These are phyloP conservation scores for Notocelia uddmanniana DNA, from an alignment of 2,888 invertebrate species.

Conservation along the genomic window DNA sequence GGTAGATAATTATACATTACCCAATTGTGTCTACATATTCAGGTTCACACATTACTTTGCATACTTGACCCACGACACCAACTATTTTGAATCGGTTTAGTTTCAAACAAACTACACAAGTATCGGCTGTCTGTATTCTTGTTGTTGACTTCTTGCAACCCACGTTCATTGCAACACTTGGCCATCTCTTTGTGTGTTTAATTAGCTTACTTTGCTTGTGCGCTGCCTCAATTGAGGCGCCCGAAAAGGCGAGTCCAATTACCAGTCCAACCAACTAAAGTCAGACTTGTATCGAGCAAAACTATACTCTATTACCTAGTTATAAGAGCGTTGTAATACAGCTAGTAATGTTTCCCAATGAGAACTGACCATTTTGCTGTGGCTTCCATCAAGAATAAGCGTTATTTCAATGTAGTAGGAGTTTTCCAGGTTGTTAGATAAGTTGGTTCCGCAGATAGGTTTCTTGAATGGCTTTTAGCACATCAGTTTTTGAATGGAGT, in stretches of 20 bases:
- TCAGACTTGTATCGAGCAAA: not conserved
- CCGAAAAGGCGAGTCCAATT: slow-evolving; percentile 43
- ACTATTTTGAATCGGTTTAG: not conserved
- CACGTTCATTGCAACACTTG: slow-evolving; percentile 40
- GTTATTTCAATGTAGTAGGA: slow-evolving; percentile 24
- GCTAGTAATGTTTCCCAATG: slow-evolving; percentile 2
- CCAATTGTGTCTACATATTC: not conserved
- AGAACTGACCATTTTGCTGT: not conserved
- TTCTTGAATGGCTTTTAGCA: slow-evolving; percentile 34
- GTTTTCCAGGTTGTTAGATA: slow-evolving; percentile 4
- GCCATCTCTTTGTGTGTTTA: slow-evolving; percentile 40
- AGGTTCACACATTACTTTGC: not conserved
- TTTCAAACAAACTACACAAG: slow-evolving; percentile 2
- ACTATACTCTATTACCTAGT: not conserved
- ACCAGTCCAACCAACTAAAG: slow-evolving; percentile 18
- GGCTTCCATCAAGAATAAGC: slow-evolving; percentile 2
- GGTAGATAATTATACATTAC: not conserved
- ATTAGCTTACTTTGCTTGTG: slow-evolving; percentile 42
- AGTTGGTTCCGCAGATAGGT: slow-evolving; percentile 8
- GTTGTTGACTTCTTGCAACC: slow-evolving; percentile 26
- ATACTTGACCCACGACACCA: slow-evolving; percentile 8
- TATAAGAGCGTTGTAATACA: not conserved
- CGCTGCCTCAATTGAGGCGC: slow-evolving; percentile 32
- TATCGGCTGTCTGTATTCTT: slow-evolving; percentile 11
- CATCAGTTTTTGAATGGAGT: slow-evolving; percentile 32